Percentiles rank a stretch among this genome's conserved stretches.
phyloP scores from a whole-genome alignment of 2,797 vertebrate species.

The Helarctos malayanus region DNA sequence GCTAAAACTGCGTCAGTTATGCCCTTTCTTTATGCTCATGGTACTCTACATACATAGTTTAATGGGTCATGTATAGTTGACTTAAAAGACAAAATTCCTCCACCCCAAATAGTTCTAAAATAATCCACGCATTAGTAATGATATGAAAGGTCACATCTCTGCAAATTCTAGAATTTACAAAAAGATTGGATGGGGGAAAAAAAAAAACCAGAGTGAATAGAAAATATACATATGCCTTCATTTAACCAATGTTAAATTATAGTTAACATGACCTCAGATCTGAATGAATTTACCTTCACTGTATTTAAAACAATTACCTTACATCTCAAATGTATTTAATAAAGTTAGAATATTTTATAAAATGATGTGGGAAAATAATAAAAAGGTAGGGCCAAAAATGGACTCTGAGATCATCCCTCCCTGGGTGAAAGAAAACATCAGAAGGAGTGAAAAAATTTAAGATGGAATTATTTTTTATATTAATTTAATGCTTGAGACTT shows the following conservation, averaged over 20 bases:
- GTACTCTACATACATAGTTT: background rate
- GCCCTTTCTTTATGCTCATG: background rate
- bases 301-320: constrained; percentile 5
- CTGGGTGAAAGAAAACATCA: background rate
- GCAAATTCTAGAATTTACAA: background rate
- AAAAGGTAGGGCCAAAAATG: background rate
- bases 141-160: background rate
- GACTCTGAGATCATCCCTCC: background rate
- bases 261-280: background rate
- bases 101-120: background rate
- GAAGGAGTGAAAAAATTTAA: background rate
- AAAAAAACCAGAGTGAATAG: background rate
- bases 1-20: background rate
- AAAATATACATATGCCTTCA: background rate
- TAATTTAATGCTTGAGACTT: background rate
- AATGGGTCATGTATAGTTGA: background rate
- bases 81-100: background rate
- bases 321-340: background rate
- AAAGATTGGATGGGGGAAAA: background rate
- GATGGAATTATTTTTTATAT: background rate
- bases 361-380: background rate
- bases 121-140: background rate
- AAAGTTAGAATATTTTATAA: background rate
- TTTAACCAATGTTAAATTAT: background rate
- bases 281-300: background rate